Conservation (phyloP, 2,888 invertebrate genomes). For the Calameuta pallipes region DNA sequence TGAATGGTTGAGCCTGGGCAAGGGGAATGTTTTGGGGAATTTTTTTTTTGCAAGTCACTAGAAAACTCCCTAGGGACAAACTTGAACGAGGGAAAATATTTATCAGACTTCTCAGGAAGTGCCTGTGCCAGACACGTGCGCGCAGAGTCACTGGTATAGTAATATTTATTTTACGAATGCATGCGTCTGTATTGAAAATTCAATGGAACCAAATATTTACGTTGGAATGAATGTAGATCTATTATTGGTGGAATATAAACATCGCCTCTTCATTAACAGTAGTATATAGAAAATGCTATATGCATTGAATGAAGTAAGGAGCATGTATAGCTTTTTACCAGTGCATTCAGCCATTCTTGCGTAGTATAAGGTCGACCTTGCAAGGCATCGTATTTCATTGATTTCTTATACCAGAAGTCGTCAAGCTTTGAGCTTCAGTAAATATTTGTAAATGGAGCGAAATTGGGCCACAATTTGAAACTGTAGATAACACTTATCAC, state of each 20-base stretch:
- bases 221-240: neutral
- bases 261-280: neutral
- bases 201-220: neutral
- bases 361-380: neutral
- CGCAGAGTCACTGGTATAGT: neutral
- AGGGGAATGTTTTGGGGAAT: neutral
- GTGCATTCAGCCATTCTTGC: neutral
- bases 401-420: neutral
- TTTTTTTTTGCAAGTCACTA: neutral
- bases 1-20: too few species aligned
- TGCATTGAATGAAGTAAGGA: neutral
- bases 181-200: neutral
- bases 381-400: neutral
- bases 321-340: neutral
- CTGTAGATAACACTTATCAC: neutral
- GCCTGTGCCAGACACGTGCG: neutral
- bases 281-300: neutral
- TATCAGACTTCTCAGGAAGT: neutral
- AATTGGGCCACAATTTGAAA: neutral
- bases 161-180: neutral
- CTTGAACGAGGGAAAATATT: neutral
- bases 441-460: neutral
- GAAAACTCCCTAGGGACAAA: neutral
- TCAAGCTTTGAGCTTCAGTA: neutral
- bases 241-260: neutral